A percentile compares a stretch with the other conserved stretches of the same genome.
Evolutionary conservation across 2,113 vertebrate genomes (phyloP).

Genomic region (Vulpes lagopus): DNA sequence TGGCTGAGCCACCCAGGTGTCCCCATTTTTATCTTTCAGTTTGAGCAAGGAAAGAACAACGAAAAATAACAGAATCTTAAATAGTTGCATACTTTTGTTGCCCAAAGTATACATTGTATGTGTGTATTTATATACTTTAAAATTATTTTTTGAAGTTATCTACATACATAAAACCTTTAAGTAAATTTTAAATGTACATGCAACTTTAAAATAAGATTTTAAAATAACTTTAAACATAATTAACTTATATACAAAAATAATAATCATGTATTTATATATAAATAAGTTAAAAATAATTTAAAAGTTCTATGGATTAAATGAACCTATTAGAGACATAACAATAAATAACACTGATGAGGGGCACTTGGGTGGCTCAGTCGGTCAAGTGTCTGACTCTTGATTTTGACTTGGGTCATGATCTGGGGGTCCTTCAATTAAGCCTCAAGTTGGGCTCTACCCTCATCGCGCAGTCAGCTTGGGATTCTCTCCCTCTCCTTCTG

Average conservation of each 20-base stretch:
- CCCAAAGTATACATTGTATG: background rate
- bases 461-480: background rate
- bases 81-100: background rate
- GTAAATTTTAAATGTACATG: background rate
- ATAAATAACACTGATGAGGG: background rate
- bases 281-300: background rate
- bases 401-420: background rate
- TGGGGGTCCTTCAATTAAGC: background rate
- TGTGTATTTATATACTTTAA: background rate
- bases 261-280: background rate
- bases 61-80: background rate
- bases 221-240: background rate
- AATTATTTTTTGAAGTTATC: background rate
- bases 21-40: background rate
- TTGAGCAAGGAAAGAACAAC: background rate
- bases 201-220: background rate
- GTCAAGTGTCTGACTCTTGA: background rate
- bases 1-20: too few species aligned
- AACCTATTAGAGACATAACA: background rate
- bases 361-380: background rate
- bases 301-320: constrained; percentile 19
- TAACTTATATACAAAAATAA: background rate
- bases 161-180: background rate
- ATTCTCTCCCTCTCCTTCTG: background rate
- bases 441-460: fast-evolving